A percentile compares a stretch with the other conserved stretches of the same genome.
Conservation (phyloP, 2,113 vertebrate genomes). For the Acinonyx jubatus region DNA sequence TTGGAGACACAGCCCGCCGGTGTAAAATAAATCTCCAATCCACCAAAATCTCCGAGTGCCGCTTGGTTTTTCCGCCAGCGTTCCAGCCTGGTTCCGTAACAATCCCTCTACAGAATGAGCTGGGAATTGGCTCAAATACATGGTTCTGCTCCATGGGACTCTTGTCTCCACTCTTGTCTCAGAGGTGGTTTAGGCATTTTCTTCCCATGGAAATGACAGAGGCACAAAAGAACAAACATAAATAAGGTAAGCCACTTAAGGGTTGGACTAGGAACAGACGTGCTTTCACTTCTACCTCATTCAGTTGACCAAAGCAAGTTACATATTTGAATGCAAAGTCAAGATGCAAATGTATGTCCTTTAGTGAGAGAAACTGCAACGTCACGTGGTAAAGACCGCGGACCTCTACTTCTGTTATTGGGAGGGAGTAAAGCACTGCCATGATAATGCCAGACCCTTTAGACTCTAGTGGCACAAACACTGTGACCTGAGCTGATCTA, state of each 20-base stretch:
- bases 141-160: neutral
- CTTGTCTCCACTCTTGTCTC: neutral
- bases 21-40: too few relatives aligned
- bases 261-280: neutral
- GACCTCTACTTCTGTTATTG: neutral
- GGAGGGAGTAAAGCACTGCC: fast-evolving
- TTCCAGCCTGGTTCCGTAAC: too few relatives aligned
- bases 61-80: too few relatives aligned
- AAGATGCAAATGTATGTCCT: neutral
- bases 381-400: neutral
- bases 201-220: neutral
- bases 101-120: neutral
- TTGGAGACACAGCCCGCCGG: too few relatives aligned
- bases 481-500: neutral
- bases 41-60: too few relatives aligned
- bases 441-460: neutral
- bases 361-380: neutral
- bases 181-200: neutral
- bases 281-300: neutral
- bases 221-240: neutral
- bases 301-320: neutral
- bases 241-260: neutral
- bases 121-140: neutral
- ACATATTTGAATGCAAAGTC: neutral
- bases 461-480: neutral